Conservation (phyloP, 2,888 invertebrate species). For the Blastobasis adustella region DNA sequence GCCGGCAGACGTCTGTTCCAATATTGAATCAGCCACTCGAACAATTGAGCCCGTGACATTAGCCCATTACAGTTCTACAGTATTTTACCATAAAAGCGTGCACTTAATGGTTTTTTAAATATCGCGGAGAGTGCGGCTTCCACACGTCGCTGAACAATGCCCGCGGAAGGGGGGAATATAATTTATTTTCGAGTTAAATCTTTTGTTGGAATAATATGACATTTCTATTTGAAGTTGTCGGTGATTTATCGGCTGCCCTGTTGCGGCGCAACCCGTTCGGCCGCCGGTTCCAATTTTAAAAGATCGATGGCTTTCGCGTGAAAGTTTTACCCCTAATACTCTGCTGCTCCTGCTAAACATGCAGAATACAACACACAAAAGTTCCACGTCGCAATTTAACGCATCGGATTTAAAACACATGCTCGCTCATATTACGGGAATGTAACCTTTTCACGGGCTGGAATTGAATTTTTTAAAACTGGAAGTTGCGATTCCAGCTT, state of each 20-base stretch:
- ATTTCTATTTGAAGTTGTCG: constrained; percentile 74
- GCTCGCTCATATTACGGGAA: constrained; percentile 2
- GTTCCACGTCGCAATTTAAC: too few relatives aligned
- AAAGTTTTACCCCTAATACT: background rate
- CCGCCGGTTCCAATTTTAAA: constrained; percentile 26
- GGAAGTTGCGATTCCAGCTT: constrained; percentile 45
- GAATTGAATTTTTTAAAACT: constrained; percentile 31
- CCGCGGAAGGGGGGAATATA: constrained; percentile 64
- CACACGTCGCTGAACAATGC: constrained; percentile 69
- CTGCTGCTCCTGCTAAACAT: too few relatives aligned
- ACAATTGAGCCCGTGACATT: constrained; percentile 19
- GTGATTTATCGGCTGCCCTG: constrained; percentile 68
- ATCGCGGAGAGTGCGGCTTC: constrained; percentile 62
- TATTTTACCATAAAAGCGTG: constrained; percentile 59
- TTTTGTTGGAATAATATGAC: constrained; percentile 77
- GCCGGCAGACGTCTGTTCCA: constrained; percentile 8
- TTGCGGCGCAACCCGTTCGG: constrained; percentile 41
- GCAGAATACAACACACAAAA: too few relatives aligned
- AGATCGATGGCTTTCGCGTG: constrained; percentile 28
- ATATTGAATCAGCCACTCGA: constrained; percentile 20
- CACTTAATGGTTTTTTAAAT: constrained; percentile 73
- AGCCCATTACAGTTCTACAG: constrained; percentile 19
- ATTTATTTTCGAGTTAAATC: constrained; percentile 77
- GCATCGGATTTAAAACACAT: background rate
- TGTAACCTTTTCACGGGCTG: constrained; percentile 27